Evolutionary conservation across 2,113 vertebrate species (phyloP).

Genomic region (Lagopus leucura): DNA sequence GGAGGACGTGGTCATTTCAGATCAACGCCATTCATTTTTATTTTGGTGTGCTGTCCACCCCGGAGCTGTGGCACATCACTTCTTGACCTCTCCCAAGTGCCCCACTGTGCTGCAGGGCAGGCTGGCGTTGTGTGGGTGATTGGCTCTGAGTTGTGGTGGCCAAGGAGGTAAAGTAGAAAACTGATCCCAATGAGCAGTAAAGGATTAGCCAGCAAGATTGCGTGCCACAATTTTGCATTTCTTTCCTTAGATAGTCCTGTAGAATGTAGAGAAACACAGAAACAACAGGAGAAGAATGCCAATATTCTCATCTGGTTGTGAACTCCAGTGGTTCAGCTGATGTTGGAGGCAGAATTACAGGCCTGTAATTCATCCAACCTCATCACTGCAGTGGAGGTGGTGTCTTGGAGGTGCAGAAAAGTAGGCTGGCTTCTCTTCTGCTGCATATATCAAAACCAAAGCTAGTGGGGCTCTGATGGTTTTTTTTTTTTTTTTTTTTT

Average conservation of each 20-base stretch:
- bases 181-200: neutral
- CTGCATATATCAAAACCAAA: neutral
- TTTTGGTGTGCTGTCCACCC: neutral
- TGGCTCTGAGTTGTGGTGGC: neutral
- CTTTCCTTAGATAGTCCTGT: neutral
- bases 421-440: neutral
- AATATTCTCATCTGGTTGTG: neutral
- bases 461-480: neutral
- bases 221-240: neutral
- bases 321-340: neutral
- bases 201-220: neutral
- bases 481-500: too few species aligned
- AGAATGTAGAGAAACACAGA: neutral
- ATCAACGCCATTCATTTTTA: neutral
- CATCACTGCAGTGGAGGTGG: neutral
- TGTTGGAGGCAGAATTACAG: slow-evolving; percentile 4
- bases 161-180: slow-evolving; percentile 4
- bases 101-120: neutral
- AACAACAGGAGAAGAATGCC: neutral
- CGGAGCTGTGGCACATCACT: neutral
- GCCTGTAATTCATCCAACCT: neutral
- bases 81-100: neutral
- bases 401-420: neutral
- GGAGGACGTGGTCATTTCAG: slow-evolving; percentile 8
- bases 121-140: neutral